These are phyloP conservation scores for Metallyticus violacea DNA, from an alignment of 2,888 invertebrate species.

Conservation along the genomic window DNA sequence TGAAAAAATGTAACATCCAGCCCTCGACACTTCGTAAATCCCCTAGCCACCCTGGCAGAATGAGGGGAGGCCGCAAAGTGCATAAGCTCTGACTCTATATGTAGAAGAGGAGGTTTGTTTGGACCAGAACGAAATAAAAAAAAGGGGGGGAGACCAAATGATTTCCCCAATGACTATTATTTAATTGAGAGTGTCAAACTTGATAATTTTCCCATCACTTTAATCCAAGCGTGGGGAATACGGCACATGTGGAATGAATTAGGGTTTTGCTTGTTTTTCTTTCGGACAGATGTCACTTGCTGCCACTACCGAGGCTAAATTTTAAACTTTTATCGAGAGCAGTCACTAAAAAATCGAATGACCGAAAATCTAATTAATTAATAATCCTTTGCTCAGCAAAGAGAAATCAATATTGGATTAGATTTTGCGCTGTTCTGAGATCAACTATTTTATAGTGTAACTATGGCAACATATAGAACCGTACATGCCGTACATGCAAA, in stretches of 20 bases:
- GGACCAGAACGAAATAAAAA: not conserved
- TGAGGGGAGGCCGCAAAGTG: not conserved
- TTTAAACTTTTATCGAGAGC: no score
- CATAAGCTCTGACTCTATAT: not conserved
- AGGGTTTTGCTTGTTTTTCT: not conserved
- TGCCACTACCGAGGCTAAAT: not conserved
- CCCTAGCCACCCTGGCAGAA: not conserved
- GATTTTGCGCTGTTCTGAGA: no score
- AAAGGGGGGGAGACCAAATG: not conserved
- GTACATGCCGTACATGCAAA: no score
- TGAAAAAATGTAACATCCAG: not conserved
- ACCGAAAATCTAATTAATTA: no score
- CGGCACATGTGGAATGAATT: not conserved
- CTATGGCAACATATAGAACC: no score
- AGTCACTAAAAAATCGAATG: no score
- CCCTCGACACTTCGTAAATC: not conserved
- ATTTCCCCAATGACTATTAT: constrained; percentile 5
- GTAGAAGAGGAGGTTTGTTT: not conserved
- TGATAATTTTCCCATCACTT: not conserved
- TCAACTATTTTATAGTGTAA: no score
- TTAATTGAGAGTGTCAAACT: constrained; percentile 1
- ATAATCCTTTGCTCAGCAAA: no score
- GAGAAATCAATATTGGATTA: no score
- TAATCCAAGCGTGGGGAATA: not conserved
- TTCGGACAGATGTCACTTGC: not conserved